Evolutionary conservation across 2,797 vertebrate species (phyloP).

Genomic region (Tapera naevia): DNA sequence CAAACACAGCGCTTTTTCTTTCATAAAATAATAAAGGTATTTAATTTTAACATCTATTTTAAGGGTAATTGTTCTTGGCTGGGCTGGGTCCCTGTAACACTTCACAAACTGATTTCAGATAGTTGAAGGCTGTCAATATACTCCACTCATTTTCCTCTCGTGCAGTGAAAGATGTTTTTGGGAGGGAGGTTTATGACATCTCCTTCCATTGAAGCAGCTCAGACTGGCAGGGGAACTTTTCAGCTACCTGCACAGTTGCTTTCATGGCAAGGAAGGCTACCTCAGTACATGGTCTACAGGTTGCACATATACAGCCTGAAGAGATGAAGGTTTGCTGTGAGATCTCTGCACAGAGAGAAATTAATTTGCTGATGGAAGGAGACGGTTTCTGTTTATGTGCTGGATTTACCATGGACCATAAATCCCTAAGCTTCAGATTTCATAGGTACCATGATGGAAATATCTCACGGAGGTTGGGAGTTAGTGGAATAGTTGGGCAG

Average conservation of each 20-base stretch:
- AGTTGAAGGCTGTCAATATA: constrained; percentile 10
- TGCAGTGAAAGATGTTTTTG: background rate
- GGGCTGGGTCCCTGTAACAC: background rate
- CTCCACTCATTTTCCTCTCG: background rate
- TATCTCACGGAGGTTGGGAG: background rate
- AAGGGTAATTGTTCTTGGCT: constrained; percentile 17
- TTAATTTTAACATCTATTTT: constrained; percentile 29
- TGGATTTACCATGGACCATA: background rate
- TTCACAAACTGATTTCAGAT: background rate
- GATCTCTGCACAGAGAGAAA: background rate
- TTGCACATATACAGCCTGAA: background rate
- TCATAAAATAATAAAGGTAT: background rate
- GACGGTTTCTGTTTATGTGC: background rate
- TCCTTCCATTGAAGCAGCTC: background rate
- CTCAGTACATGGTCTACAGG: background rate
- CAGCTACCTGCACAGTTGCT: background rate
- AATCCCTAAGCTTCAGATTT: background rate
- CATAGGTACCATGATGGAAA: background rate
- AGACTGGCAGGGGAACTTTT: background rate
- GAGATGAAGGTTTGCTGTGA: background rate
- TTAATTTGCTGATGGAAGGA: background rate
- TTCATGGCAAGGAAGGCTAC: background rate
- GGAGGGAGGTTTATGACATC: background rate
- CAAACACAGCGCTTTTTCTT: background rate
- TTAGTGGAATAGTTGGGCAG: background rate